These are phyloP conservation scores for Coregonus sp. DNA, from an alignment of 2,797 vertebrate genomes.

Conservation along the genomic window DNA sequence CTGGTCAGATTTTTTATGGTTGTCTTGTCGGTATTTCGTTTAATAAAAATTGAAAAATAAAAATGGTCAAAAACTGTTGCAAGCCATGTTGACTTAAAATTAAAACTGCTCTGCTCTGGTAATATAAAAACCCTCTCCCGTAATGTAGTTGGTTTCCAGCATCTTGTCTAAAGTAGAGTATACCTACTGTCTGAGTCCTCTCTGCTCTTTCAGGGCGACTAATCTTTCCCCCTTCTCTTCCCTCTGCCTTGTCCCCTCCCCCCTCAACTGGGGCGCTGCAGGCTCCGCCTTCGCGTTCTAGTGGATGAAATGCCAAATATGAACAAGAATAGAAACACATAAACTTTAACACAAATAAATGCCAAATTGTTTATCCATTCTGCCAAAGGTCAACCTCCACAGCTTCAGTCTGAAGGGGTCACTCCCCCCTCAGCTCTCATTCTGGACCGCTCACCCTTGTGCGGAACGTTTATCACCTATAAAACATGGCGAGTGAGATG, in stretches of 20 bases:
- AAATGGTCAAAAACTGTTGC: too few relatives aligned
- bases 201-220: conserved; percentile 39
- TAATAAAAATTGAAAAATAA: too few relatives aligned
- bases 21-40: too few relatives aligned
- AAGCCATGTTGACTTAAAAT: not conserved
- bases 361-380: not conserved
- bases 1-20: not conserved
- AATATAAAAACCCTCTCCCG: too few relatives aligned
- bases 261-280: conserved; percentile 37
- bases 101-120: too few relatives aligned
- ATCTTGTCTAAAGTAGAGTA: not conserved
- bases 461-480: conserved; percentile 67
- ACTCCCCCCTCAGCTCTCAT: conserved; percentile 76
- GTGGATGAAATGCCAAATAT: not conserved
- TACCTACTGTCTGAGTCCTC: conserved; percentile 46
- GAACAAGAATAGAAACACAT: not conserved
- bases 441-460: conserved; percentile 58
- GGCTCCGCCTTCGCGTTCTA: conserved; percentile 58
- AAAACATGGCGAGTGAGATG: not conserved
- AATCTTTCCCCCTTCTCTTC: conserved; percentile 61
- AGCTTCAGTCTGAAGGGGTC: too few relatives aligned
- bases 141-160: not conserved
- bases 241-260: conserved; percentile 70
- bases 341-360: not conserved
- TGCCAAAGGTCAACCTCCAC: not conserved